A percentile compares a stretch with the other conserved stretches of the same genome.
phyloP scores from a whole-genome alignment of 2,888 invertebrate species.

The Sepioteuthis lessoniana region DNA sequence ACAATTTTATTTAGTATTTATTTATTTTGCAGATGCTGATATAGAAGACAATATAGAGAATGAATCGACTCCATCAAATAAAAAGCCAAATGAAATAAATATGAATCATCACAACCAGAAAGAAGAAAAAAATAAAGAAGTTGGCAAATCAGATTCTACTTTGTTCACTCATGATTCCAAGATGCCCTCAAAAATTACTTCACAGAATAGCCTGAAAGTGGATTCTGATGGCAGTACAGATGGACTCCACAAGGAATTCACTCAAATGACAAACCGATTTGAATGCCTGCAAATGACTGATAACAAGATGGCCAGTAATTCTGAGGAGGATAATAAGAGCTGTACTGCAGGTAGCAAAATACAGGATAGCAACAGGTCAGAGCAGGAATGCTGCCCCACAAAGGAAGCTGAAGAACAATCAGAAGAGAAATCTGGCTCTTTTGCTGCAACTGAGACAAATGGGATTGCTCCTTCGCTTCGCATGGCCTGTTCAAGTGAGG shows the following conservation, averaged over 20 bases:
- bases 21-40: conserved; percentile 71
- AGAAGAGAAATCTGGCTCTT: neutral
- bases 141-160: neutral
- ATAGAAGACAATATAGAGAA: conserved; percentile 75
- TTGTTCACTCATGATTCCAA: neutral
- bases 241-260: neutral
- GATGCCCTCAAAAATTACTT: neutral
- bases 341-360: neutral
- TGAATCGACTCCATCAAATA: conserved; percentile 59
- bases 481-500: conserved; percentile 4
- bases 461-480: conserved; percentile 14
- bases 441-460: neutral
- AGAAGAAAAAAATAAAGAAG: neutral
- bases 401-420: conserved; percentile 35
- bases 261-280: neutral
- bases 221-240: neutral
- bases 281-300: neutral
- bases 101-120: neutral
- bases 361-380: neutral
- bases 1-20: neutral
- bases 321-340: neutral
- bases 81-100: neutral
- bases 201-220: neutral
- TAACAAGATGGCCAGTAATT: neutral
- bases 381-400: conserved; percentile 4